phyloP scores from a whole-genome alignment of 2,888 invertebrate species.

The Odontocolon sp. region DNA sequence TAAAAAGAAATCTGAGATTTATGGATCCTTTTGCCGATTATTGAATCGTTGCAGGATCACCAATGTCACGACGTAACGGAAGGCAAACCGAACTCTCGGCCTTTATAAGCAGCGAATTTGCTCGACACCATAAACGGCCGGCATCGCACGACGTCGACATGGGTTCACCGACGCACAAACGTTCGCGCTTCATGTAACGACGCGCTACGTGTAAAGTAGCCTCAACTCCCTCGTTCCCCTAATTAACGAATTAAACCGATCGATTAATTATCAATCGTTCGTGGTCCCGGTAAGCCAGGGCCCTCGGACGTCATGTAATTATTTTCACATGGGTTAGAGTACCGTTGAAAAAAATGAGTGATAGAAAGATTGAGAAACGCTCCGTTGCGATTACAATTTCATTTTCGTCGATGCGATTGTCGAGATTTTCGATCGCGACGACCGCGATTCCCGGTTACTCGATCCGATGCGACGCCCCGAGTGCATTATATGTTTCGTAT shows the following conservation, averaged over 20 bases:
- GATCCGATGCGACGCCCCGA: too few relatives aligned
- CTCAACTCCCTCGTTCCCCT: slow-evolving; percentile 70
- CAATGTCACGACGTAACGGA: slow-evolving; percentile 81
- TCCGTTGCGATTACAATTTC: too few relatives aligned
- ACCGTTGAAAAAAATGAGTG: background rate
- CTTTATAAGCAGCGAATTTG: slow-evolving; percentile 88
- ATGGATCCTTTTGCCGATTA: background rate
- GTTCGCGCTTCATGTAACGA: slow-evolving; percentile 87
- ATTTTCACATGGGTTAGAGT: slow-evolving; percentile 17
- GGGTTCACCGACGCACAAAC: slow-evolving; percentile 90
- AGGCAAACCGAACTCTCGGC: slow-evolving; percentile 85
- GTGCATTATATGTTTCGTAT: too few relatives aligned
- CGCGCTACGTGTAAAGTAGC: slow-evolving; percentile 76
- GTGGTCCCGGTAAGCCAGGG: background rate
- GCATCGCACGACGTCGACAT: slow-evolving; percentile 88
- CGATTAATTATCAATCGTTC: slow-evolving; percentile 25
- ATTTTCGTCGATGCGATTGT: too few relatives aligned
- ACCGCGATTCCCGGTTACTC: too few relatives aligned
- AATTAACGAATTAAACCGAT: slow-evolving; percentile 68
- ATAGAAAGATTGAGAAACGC: background rate
- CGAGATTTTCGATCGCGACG: too few relatives aligned
- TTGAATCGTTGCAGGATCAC: slow-evolving; percentile 75
- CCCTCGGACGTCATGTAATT: background rate
- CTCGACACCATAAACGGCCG: slow-evolving; percentile 87
- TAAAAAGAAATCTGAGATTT: too few relatives aligned